phyloP scores from a whole-genome alignment of 2,797 vertebrate genomes.

The Molossus molossus region DNA sequence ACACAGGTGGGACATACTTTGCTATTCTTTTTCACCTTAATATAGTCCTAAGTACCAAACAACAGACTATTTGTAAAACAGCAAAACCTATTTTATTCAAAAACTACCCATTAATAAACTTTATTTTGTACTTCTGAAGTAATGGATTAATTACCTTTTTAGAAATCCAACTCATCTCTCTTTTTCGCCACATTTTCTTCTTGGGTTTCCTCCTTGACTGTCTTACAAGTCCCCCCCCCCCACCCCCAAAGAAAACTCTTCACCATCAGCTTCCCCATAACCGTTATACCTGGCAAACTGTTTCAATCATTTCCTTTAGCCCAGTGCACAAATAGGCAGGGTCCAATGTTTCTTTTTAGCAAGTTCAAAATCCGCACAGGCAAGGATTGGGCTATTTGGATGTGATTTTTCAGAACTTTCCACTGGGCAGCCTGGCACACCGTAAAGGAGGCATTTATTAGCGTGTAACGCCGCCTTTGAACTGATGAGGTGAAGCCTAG shows the following conservation, averaged over 20 bases:
- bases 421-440: constrained; percentile 59
- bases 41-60: constrained; percentile 22
- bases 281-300: constrained; percentile 48
- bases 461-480: neutral
- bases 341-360: constrained; percentile 81
- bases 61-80: constrained; percentile 59
- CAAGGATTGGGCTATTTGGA: constrained; percentile 74
- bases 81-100: constrained; percentile 1
- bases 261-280: constrained; percentile 83
- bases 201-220: constrained; percentile 69
- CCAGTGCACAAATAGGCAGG: constrained; percentile 81
- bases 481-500: neutral
- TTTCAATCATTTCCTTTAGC: constrained; percentile 81
- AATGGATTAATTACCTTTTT: constrained; percentile 47
- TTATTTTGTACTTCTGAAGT: neutral
- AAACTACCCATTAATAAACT: neutral
- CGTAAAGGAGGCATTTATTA: constrained; percentile 78
- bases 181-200: constrained; percentile 74
- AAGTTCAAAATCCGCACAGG: constrained; percentile 80
- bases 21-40: constrained; percentile 39
- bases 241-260: constrained; percentile 70
- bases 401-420: constrained; percentile 80
- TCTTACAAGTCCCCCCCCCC: constrained; percentile 78
- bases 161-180: constrained; percentile 72
- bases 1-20: neutral